Evolutionary conservation across 2,113 vertebrate genomes (phyloP), one percentile per base, ranked within the genome.

Genomic region (Thunnus maccoyii): DNA sequence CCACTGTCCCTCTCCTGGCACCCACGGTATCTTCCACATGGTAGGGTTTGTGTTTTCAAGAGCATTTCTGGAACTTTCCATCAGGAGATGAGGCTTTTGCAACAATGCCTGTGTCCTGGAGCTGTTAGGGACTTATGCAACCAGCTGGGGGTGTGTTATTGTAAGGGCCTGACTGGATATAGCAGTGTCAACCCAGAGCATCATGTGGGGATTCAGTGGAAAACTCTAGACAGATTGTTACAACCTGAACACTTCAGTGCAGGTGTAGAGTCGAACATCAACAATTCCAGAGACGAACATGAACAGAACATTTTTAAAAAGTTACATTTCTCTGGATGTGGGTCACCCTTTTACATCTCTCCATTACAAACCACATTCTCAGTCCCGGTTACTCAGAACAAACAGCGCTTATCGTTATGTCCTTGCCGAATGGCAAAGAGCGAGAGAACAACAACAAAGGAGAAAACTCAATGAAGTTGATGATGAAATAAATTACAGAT

Each of bases 401-500:
- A 78, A 75, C 73, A 1, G 74, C 11, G 63, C 66, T 25, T 77
- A 63, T 88, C 46, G 25, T 85, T 47, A 56, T 18, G 82, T 82
- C 86, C 76, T 78, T 70, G 65, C 70, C 52, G 15, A 72, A 30
- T 22, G 41, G 52, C 56, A 27, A 25, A 56, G 63, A 55, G 75
- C 41, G 13, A n/a, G 71, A 73, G 64, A 89, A 82, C 76, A 76
- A 52, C 78, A 71, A 76, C 67, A 67, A 83, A 78, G 51, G 78
- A 78, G 75, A 75, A 64, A 75, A 76, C 58, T 82, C 72, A 84
- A 64, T 83, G 65, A 68, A 72, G 68, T 68, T 61, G 9, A 82
- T 64, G 79, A 85, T 69, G 74, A 86, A 87, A 87, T 78, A 85
- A 84, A 80, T 83, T 86, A 83, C 44, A 85, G 84, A 86, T 90